Evolutionary conservation across 2,113 vertebrate genomes (phyloP).

Genomic region (Phalacrocorax brasilianus): DNA sequence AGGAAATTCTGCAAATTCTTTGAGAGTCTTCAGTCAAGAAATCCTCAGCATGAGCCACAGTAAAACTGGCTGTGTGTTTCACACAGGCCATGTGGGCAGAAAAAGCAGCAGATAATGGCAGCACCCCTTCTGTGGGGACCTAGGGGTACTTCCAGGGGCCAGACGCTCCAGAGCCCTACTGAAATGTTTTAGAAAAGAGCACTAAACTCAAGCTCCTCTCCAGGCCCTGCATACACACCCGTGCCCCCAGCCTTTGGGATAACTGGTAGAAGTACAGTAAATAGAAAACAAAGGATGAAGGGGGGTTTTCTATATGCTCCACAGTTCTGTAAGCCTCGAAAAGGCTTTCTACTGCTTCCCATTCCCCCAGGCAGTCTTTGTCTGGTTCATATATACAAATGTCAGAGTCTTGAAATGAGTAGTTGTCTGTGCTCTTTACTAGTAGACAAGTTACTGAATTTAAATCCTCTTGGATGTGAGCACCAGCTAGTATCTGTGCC

Average conservation of each 20-base stretch:
- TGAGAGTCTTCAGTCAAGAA: neutral
- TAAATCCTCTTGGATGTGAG: neutral
- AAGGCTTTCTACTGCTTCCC: neutral
- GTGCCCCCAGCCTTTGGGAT: neutral
- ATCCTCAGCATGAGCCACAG: neutral
- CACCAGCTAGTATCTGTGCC: neutral
- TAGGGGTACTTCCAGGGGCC: neutral
- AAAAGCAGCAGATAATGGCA: neutral
- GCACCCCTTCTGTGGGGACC: neutral
- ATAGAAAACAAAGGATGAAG: neutral
- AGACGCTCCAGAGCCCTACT: neutral
- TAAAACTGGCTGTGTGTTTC: neutral
- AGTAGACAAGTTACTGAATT: neutral
- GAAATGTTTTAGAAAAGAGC: neutral
- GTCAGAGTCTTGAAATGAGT: neutral
- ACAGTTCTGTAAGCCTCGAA: neutral
- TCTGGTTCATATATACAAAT: neutral
- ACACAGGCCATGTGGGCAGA: neutral
- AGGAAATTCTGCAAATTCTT: slow-evolving; percentile 47
- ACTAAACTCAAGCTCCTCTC: neutral
- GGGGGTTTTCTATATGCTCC: neutral
- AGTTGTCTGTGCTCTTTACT: neutral
- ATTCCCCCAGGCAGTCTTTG: neutral
- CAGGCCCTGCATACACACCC: neutral
- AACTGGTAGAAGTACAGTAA: neutral